Percentiles rank a stretch among this genome's conserved stretches.
These are phyloP conservation scores for Scopus umbretta DNA, from an alignment of 2,113 vertebrate species.

Conservation along the genomic window DNA sequence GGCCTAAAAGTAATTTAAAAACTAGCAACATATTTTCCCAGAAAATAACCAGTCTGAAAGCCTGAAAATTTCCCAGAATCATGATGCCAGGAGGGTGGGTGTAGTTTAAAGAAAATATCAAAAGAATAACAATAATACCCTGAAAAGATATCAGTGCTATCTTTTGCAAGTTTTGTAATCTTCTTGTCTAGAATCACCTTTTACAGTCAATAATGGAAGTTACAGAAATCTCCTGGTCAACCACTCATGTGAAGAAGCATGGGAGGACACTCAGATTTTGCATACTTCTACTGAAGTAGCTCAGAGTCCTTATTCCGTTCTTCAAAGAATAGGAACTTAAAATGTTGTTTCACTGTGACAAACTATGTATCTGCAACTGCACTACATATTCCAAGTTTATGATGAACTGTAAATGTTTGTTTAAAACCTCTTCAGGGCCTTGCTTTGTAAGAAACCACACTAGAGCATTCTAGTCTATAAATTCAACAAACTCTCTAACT, in stretches of 20 bases:
- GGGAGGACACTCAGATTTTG: background rate
- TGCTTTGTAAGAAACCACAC: background rate
- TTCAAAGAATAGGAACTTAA: background rate
- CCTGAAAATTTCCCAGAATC: background rate
- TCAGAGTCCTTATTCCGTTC: background rate
- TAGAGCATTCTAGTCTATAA: background rate
- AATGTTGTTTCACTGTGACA: background rate
- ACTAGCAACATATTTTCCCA: background rate
- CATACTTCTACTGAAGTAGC: background rate
- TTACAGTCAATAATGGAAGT: background rate
- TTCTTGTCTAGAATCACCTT: background rate
- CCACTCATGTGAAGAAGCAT: background rate
- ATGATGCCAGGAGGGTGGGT: background rate
- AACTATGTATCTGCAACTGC: background rate
- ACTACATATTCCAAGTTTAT: background rate
- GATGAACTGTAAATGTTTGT: background rate
- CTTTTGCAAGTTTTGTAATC: background rate
- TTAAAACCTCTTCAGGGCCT: background rate
- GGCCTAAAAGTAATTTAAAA: background rate
- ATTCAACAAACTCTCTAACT: background rate
- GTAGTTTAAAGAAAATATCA: background rate
- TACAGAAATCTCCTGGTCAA: background rate
- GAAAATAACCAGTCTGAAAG: background rate
- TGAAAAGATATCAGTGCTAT: background rate
- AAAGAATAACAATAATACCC: background rate